phyloP scores from a whole-genome alignment of 2,888 invertebrate genomes.

The Dorcus parallelipipedus region DNA sequence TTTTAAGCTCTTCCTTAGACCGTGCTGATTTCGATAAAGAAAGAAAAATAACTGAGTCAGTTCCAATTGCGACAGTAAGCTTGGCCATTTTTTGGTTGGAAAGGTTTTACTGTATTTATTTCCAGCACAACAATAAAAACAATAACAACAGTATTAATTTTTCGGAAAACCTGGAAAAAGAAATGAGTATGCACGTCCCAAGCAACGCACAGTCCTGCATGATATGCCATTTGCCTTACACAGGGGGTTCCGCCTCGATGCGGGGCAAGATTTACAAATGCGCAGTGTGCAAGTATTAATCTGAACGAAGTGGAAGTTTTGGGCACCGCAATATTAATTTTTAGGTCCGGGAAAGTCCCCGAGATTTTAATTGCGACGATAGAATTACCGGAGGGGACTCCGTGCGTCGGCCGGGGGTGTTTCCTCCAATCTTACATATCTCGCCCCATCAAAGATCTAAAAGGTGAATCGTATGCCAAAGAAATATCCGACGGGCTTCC shows the following conservation, averaged over 20 bases:
- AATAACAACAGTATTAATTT: background rate
- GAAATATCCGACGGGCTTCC: slow-evolving; percentile 95
- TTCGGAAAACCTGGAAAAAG: too few relatives aligned
- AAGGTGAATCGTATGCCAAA: slow-evolving; percentile 83
- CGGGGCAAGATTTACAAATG: slow-evolving; percentile 72
- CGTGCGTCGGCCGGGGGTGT: slow-evolving; percentile 67
- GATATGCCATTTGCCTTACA: slow-evolving; percentile 82
- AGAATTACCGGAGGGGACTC: slow-evolving; percentile 74
- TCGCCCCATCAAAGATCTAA: slow-evolving; percentile 71
- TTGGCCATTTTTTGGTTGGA: too few relatives aligned
- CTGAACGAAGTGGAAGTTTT: too few relatives aligned
- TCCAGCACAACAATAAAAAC: background rate
- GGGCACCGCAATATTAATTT: slow-evolving; percentile 15
- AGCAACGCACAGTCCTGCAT: slow-evolving; percentile 25
- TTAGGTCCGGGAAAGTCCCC: slow-evolving; percentile 79
- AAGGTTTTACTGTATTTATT: too few relatives aligned
- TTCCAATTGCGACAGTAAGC: background rate
- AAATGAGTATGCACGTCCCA: too few relatives aligned
- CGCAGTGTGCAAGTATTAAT: slow-evolving; percentile 62
- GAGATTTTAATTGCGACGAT: slow-evolving; percentile 88
- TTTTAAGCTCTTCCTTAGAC: slow-evolving; percentile 54
- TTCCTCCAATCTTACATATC: slow-evolving; percentile 74
- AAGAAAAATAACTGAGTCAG: slow-evolving; percentile 22
- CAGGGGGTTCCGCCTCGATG: slow-evolving; percentile 66
- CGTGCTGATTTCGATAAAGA: slow-evolving; percentile 52